phyloP scores from a whole-genome alignment of 2,888 invertebrate genomes.

The Ornithoptera priamus region DNA sequence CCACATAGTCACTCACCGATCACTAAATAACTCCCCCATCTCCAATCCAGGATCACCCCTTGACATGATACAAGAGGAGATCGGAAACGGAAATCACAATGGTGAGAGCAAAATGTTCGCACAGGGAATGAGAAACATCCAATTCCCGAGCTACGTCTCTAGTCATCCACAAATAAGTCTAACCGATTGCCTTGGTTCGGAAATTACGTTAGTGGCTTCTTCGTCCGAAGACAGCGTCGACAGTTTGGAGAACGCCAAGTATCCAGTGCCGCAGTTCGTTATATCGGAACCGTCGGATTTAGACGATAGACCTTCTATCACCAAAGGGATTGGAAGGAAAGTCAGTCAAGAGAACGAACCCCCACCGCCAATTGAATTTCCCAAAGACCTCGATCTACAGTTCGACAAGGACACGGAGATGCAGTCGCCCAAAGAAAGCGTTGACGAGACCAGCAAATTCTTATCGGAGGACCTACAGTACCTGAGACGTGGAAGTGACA shows the following conservation, averaged over 20 bases:
- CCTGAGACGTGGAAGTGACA: conserved; percentile 84
- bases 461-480: conserved; percentile 67
- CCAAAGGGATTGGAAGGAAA: conserved; percentile 87
- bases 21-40: conserved; percentile 81
- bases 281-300: conserved; percentile 86
- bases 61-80: conserved; percentile 87
- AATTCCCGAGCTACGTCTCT: conserved; percentile 48
- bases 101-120: conserved; percentile 37
- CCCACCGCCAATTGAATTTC: conserved; percentile 40
- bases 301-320: conserved; percentile 88
- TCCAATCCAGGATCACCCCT: conserved; percentile 84
- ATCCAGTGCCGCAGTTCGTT: conserved; percentile 81
- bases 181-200: conserved; percentile 93
- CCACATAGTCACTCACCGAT: conserved; percentile 74
- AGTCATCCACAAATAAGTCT: conserved; percentile 93
- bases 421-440: conserved; percentile 59
- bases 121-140: conserved; percentile 52
- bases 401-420: conserved; percentile 59
- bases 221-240: conserved; percentile 87
- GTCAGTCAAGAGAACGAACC: conserved; percentile 83
- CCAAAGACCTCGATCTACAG: conserved; percentile 36
- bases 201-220: conserved; percentile 88
- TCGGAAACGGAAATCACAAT: conserved; percentile 74
- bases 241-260: conserved; percentile 80
- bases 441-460: conserved; percentile 50